Percentiles rank a stretch among this genome's conserved stretches.
phyloP scores from a whole-genome alignment of 2,888 invertebrate genomes.

The Glaucopsyche alexis region DNA sequence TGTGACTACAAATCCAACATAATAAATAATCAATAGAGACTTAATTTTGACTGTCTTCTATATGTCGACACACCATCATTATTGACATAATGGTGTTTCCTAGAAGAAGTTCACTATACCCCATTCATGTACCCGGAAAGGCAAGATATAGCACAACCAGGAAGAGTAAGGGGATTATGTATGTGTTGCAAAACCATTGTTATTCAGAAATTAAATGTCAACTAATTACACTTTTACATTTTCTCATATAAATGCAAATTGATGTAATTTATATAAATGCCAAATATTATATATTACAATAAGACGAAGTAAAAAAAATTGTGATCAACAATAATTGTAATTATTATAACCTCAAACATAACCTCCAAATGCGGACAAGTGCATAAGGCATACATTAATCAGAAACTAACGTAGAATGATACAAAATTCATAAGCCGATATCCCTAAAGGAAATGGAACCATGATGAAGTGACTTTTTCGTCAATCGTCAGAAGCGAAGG shows the following conservation, averaged over 20 bases:
- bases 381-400: not conserved
- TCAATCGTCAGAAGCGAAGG: not conserved
- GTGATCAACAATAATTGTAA: not conserved
- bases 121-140: constrained; percentile 56
- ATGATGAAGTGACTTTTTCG: not conserved
- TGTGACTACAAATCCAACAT: too few relatives aligned
- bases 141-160: constrained; percentile 49
- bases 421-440: too few relatives aligned
- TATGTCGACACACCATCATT: constrained; percentile 57
- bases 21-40: too few relatives aligned
- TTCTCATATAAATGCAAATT: not conserved
- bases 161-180: constrained; percentile 61
- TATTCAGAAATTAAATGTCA: not conserved
- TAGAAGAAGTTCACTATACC: constrained; percentile 61
- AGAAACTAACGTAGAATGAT: not conserved
- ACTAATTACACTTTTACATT: not conserved
- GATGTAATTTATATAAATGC: not conserved
- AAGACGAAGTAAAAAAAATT: not conserved
- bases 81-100: constrained; percentile 56
- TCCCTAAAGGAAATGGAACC: not conserved
- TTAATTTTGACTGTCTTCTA: constrained; percentile 44
- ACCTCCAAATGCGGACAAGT: constrained; percentile 41
- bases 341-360: constrained; percentile 39
- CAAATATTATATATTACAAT: not conserved
- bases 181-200: not conserved